Conservation (phyloP, 1,140 invertebrate species). For the Danaus plexippus region DNA sequence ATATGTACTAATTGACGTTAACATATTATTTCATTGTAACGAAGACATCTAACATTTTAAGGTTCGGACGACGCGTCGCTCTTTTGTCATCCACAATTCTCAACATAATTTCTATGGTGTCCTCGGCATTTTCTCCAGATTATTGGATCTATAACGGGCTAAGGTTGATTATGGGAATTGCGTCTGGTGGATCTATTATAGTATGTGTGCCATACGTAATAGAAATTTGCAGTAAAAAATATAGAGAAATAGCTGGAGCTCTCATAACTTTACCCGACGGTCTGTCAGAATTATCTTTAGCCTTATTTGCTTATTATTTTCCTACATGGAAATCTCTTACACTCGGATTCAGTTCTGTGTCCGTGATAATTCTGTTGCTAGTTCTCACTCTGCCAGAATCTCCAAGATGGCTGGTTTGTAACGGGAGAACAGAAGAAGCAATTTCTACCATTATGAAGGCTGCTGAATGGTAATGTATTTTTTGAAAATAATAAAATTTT, state of each 20-base stretch:
- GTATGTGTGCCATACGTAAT: slow-evolving; percentile 27
- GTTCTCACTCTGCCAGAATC: slow-evolving; percentile 37
- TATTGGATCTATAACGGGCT: slow-evolving; percentile 32
- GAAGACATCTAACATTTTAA: slow-evolving; percentile 19
- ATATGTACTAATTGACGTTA: not conserved
- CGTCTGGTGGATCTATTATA: slow-evolving; percentile 33
- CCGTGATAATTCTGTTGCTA: slow-evolving; percentile 27
- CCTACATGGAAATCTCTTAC: slow-evolving; percentile 32
- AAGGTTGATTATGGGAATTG: slow-evolving; percentile 34
- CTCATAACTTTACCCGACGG: slow-evolving; percentile 30
- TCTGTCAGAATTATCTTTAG: slow-evolving; percentile 24
- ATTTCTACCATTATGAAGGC: slow-evolving; percentile 31
- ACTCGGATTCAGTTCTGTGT: slow-evolving; percentile 21
- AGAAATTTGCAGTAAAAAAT: slow-evolving; percentile 35
- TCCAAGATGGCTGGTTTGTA: slow-evolving; percentile 42
- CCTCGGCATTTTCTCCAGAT: slow-evolving; percentile 28
- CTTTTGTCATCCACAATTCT: slow-evolving; percentile 24
- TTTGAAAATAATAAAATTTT: not conserved
- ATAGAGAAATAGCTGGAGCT: slow-evolving; percentile 31
- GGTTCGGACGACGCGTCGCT: slow-evolving; percentile 36
- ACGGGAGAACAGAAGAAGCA: slow-evolving; percentile 29
- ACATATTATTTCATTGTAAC: not conserved
- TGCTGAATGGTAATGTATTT: slow-evolving; percentile 32
- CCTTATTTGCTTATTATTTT: slow-evolving; percentile 35
- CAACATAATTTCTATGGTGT: slow-evolving; percentile 31